Conservation (phyloP, 2,797 vertebrate species). For the Ctenosaura bakeri region DNA sequence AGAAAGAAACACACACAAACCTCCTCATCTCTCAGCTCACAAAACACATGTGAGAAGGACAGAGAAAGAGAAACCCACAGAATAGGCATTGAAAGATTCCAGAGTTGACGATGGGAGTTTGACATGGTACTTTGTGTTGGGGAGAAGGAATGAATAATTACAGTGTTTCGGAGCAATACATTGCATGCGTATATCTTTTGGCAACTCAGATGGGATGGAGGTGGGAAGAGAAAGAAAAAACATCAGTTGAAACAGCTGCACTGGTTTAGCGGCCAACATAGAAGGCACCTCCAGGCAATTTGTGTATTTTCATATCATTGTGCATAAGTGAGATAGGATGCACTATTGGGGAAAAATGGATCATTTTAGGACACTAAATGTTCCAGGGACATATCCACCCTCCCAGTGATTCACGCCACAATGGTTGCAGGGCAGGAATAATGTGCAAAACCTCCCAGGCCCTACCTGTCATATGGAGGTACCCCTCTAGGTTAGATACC, state of each 20-base stretch:
- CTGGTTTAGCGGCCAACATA: slow-evolving; percentile 9
- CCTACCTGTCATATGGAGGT: too few relatives aligned
- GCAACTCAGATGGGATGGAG: slow-evolving; percentile 44
- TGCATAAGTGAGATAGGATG: background rate
- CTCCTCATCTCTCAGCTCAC: fast-evolving
- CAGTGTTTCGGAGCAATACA: slow-evolving; percentile 55
- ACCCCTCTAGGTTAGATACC: too few relatives aligned
- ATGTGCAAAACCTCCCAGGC: too few relatives aligned
- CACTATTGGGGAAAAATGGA: too few relatives aligned
- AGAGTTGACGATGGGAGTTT: slow-evolving; percentile 51
- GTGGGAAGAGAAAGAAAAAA: fast-evolving
- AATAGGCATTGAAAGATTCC: slow-evolving; percentile 25
- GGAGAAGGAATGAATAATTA: slow-evolving; percentile 48
- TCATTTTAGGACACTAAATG: too few relatives aligned
- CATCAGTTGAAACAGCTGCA: slow-evolving; percentile 31
- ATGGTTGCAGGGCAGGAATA: too few relatives aligned
- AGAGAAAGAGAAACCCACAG: background rate
- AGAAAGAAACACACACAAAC: background rate
- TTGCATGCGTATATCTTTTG: slow-evolving; percentile 51
- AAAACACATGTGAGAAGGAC: fast-evolving
- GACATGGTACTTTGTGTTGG: slow-evolving; percentile 51
- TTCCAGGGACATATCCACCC: too few relatives aligned
- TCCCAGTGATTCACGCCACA: too few relatives aligned
- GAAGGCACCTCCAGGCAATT: background rate
- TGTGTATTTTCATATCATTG: background rate